Evolutionary conservation across 1,140 invertebrate species (phyloP).

Genomic region (Hypothenemus hampei): DNA sequence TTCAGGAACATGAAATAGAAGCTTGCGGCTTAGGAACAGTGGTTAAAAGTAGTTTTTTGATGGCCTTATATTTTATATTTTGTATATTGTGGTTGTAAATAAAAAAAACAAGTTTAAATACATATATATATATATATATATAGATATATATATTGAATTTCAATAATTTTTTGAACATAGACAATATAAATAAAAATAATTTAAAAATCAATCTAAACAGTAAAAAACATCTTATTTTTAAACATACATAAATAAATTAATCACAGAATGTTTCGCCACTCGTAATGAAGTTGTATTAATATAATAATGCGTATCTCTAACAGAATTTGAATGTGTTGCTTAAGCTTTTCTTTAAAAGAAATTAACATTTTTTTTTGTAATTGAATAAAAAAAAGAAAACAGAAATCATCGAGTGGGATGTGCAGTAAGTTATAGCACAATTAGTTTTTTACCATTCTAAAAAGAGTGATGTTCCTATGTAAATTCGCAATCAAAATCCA

Average conservation of each 20-base stretch:
- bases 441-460: not conserved
- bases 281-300: conserved; percentile 26
- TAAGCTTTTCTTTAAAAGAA: conserved; percentile 1
- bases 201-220: conserved; percentile 29
- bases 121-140: too few relatives aligned
- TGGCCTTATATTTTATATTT: not conserved
- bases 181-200: conserved; percentile 30
- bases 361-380: conserved; percentile 5
- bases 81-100: not conserved
- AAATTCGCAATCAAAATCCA: too few relatives aligned
- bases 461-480: too few relatives aligned
- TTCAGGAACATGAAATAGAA: conserved; percentile 51
- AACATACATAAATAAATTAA: conserved; percentile 35
- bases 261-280: conserved; percentile 35
- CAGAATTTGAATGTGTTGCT: conserved; percentile 24
- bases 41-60: not conserved
- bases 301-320: conserved; percentile 27
- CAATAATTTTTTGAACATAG: conserved; percentile 24
- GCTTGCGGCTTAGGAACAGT: conserved; percentile 46
- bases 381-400: too few relatives aligned
- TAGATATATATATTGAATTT: conserved; percentile 30
- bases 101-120: not conserved
- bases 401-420: conserved; percentile 4
- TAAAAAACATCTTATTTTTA: conserved; percentile 28
- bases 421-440: conserved; percentile 11